A percentile compares a stretch with the other conserved stretches of the same genome.
These are phyloP conservation scores for Subanguina moxae DNA, from an alignment of 1,140 invertebrate species.

Conservation along the genomic window DNA sequence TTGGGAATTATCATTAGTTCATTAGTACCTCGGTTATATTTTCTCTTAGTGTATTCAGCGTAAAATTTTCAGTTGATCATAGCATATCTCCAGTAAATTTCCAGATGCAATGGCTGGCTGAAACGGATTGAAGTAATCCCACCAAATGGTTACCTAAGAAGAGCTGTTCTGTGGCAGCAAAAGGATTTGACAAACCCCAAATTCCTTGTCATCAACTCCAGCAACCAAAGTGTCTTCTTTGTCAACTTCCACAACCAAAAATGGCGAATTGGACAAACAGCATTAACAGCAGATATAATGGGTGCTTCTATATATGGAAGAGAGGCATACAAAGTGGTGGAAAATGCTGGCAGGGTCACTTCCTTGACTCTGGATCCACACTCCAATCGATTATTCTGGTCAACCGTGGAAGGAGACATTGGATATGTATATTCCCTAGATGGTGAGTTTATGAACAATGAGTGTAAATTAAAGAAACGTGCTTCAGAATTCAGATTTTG, in stretches of 20 bases:
- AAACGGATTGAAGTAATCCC: background rate
- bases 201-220: background rate
- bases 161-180: background rate
- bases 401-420: background rate
- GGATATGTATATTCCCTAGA: slow-evolving; percentile 1
- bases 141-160: background rate
- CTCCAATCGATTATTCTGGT: background rate
- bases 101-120: background rate
- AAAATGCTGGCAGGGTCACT: background rate
- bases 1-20: no score
- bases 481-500: no score
- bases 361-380: background rate
- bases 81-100: background rate
- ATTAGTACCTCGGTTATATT: no score
- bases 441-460: background rate
- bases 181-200: background rate
- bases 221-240: background rate
- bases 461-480: no score
- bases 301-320: background rate
- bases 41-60: no score
- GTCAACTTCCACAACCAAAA: no score
- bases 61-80: no score
- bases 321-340: background rate
- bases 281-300: background rate
- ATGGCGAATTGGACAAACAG: background rate